Percentiles rank a stretch among this genome's conserved stretches.
Evolutionary conservation across 2,888 invertebrate genomes (phyloP).

Genomic region (Zaprionus obscuricornis): DNA sequence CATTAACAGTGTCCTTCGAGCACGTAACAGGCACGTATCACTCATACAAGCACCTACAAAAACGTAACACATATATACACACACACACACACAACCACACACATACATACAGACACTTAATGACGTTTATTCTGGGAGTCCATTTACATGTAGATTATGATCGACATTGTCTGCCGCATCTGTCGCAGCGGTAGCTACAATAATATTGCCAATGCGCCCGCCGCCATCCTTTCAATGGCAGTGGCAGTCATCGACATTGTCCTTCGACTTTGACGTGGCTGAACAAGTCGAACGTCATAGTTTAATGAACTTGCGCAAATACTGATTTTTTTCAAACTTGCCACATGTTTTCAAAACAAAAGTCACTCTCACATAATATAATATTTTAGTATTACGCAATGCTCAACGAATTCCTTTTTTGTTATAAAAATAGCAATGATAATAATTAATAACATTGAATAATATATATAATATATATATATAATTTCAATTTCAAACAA

Average conservation of each 20-base stretch:
- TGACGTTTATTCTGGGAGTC: conserved; percentile 38
- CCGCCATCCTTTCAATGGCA: conserved; percentile 20
- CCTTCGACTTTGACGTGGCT: conserved; percentile 30
- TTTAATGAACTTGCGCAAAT: conserved; percentile 52
- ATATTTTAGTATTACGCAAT: too few relatives aligned
- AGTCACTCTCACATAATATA: too few relatives aligned
- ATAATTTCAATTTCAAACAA: too few relatives aligned
- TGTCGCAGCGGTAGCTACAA: too few relatives aligned
- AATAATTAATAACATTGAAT: too few relatives aligned
- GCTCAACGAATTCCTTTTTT: too few relatives aligned
- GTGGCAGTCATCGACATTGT: conserved; percentile 19
- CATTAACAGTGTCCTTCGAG: conserved; percentile 56
- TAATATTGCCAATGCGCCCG: conserved; percentile 10
- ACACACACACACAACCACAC: conserved; percentile 11
- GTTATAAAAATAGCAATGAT: too few relatives aligned
- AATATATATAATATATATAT: too few relatives aligned
- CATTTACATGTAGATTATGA: conserved; percentile 56
- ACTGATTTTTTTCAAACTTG: conserved; percentile 21
- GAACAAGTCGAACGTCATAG: conserved; percentile 13
- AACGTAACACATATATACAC: conserved; percentile 14
- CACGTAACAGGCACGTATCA: conserved; percentile 53
- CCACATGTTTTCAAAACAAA: conserved; percentile 15
- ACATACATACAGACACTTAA: conserved; percentile 12
- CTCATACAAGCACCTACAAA: conserved; percentile 1
- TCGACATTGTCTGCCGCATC: conserved; percentile 56